phyloP scores from a whole-genome alignment of 2,888 invertebrate genomes.

The Caprella mutica region DNA sequence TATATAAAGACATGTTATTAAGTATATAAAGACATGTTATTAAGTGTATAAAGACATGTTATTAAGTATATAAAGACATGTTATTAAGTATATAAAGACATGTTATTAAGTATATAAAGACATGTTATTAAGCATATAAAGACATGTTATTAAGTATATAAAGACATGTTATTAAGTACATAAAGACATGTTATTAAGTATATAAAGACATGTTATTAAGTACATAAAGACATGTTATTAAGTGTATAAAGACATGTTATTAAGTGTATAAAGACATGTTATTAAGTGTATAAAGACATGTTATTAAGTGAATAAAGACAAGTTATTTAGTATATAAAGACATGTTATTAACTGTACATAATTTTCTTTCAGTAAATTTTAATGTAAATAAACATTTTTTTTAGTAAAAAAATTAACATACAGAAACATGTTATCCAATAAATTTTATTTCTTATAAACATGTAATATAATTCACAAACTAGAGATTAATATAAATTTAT shows the following conservation, averaged over 20 bases:
- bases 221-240: not conserved
- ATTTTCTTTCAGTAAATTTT: not conserved
- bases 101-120: no score
- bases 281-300: not conserved
- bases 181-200: not conserved
- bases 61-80: no score
- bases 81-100: no score
- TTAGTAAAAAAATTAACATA: not conserved
- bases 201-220: not conserved
- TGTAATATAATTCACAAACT: not conserved
- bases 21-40: no score
- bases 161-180: not conserved
- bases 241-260: not conserved
- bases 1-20: no score
- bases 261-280: not conserved
- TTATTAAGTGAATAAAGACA: constrained; percentile 7
- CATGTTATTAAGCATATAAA: no score
- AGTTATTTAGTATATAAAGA: not conserved
- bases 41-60: no score
- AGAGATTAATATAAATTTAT: not conserved
- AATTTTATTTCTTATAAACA: constrained; percentile 6
- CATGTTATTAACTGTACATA: not conserved
- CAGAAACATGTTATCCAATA: not conserved
- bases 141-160: not conserved
- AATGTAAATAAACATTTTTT: not conserved